Evolutionary conservation across 2,113 vertebrate species (phyloP).

Genomic region (Bubo scandiacus): DNA sequence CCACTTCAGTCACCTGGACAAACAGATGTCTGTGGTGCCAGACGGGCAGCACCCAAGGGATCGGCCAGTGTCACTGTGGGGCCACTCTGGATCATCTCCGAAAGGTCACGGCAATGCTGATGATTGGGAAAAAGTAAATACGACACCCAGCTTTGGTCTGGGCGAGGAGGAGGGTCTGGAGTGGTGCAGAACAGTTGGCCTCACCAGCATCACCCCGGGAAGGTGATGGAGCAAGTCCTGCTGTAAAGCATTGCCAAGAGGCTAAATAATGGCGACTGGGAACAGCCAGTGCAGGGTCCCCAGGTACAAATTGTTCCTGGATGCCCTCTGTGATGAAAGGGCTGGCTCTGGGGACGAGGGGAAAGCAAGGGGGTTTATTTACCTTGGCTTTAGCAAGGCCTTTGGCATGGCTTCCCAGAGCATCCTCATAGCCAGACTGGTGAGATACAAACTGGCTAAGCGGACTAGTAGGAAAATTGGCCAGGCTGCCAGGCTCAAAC

Average conservation of each 20-base stretch:
- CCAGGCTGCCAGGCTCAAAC: background rate
- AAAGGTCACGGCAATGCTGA: background rate
- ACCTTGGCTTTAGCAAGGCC: background rate
- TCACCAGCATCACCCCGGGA: background rate
- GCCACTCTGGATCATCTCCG: rapidly evolving
- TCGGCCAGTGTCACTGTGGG: background rate
- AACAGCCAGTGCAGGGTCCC: background rate
- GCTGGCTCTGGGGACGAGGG: background rate
- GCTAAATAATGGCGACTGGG: rapidly evolving
- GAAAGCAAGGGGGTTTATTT: background rate
- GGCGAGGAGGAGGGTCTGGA: background rate
- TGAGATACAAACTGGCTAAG: rapidly evolving
- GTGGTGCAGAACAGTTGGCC: rapidly evolving
- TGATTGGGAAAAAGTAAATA: background rate
- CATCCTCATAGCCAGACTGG: rapidly evolving
- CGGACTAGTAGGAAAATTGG: background rate
- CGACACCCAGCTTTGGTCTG: rapidly evolving
- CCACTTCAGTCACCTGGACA: background rate
- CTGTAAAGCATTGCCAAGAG: background rate
- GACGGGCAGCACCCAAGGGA: background rate
- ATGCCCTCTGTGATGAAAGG: background rate
- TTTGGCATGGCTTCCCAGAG: background rate
- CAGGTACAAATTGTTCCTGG: background rate
- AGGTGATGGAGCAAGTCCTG: background rate
- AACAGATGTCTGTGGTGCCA: rapidly evolving